phyloP scores from a whole-genome alignment of 2,113 vertebrate species.

The Vulpes lagopus region DNA sequence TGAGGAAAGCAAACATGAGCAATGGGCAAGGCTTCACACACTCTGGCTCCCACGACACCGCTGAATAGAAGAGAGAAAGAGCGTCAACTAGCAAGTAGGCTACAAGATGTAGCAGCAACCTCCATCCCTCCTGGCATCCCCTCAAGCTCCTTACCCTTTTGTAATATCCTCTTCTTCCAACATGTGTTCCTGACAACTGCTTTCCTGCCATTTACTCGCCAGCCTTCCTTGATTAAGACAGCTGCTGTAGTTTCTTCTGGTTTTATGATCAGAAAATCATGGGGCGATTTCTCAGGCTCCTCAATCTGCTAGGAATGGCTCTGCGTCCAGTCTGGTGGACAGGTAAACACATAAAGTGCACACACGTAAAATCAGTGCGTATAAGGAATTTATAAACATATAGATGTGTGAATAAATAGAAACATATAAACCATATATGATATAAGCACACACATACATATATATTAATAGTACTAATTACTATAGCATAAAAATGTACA shows the following conservation, averaged over 20 bases:
- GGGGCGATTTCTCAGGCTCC: not conserved
- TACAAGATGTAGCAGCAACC: not conserved
- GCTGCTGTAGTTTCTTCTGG: not conserved
- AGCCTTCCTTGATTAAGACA: not conserved
- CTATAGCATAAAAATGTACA: not conserved
- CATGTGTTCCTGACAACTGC: not conserved
- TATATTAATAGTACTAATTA: not conserved
- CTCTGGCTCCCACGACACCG: accelerated
- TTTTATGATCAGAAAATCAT: not conserved
- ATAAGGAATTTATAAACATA: not conserved
- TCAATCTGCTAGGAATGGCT: not conserved
- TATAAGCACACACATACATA: not conserved
- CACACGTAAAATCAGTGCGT: not conserved
- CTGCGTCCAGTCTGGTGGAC: not conserved
- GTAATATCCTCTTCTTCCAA: not conserved
- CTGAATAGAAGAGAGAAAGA: not conserved
- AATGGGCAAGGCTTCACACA: not conserved
- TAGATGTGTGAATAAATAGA: not conserved
- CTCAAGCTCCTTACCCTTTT: not conserved
- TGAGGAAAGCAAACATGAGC: not conserved
- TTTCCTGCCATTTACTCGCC: not conserved
- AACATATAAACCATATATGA: not conserved
- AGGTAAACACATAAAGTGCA: not conserved
- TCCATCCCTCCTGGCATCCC: not conserved
- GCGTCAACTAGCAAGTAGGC: not conserved